Evolutionary conservation across 2,888 invertebrate species (phyloP).

Genomic region (Elegia similella): DNA sequence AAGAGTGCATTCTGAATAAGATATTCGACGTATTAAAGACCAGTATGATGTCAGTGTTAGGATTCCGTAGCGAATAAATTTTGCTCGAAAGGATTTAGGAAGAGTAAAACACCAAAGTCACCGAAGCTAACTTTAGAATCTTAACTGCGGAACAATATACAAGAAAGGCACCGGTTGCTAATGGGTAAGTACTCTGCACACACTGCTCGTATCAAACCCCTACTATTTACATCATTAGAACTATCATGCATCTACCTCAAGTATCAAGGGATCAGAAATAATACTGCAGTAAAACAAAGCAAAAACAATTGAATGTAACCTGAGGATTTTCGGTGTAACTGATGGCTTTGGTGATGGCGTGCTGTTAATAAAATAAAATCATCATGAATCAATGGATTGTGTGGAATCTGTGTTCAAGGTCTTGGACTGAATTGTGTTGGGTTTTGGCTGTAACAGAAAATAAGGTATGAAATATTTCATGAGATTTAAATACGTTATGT

Average conservation of each 20-base stretch:
- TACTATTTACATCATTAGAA: neutral
- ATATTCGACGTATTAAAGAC: no score
- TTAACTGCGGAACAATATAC: no score
- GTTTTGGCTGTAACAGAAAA: slow-evolving; percentile 2
- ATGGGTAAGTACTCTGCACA: no score
- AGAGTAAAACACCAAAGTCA: no score
- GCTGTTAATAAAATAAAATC: slow-evolving; percentile 76
- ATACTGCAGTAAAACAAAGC: slow-evolving; percentile 39
- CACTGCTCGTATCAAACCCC: no score
- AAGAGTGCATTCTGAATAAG: no score
- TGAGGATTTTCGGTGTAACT: slow-evolving; percentile 80
- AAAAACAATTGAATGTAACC: slow-evolving; percentile 63
- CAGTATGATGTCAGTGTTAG: no score
- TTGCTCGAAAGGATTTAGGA: no score
- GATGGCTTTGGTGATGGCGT: slow-evolving; percentile 79
- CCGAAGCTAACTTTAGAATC: no score
- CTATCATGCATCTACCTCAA: slow-evolving; percentile 21
- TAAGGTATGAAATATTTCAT: neutral
- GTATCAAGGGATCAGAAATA: slow-evolving; percentile 17
- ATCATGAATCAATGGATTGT: slow-evolving; percentile 50
- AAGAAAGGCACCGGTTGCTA: no score
- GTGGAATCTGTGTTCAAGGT: slow-evolving; percentile 15
- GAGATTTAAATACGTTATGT: no score
- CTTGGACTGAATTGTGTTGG: slow-evolving; percentile 6
- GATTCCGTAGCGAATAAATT: no score